A percentile compares a stretch with the other conserved stretches of the same genome.
Conservation (phyloP, 2,797 vertebrate species). For the Petrocephalus sullivani region DNA sequence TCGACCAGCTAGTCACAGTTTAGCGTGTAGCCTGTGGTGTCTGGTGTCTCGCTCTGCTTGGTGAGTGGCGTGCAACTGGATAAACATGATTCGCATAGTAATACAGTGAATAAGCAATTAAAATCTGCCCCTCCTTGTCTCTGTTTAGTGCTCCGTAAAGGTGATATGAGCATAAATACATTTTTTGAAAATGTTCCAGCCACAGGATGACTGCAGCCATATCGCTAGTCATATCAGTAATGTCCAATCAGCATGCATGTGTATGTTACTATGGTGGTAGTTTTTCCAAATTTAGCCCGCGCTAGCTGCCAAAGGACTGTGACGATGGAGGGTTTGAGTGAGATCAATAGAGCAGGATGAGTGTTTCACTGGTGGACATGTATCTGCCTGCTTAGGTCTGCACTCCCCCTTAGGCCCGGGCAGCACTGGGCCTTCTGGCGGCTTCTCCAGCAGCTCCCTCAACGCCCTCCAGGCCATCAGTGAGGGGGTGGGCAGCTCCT, state of each 20-base stretch:
- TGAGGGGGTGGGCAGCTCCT: slow-evolving; percentile 88
- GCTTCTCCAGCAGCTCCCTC: slow-evolving; percentile 92
- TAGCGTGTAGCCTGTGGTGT: neutral
- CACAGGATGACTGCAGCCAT: neutral
- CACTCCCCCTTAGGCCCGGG: slow-evolving; percentile 86
- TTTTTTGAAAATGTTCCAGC: neutral
- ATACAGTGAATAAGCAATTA: neutral
- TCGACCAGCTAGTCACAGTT: neutral
- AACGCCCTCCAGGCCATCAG: slow-evolving; percentile 97
- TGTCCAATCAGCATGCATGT: neutral
- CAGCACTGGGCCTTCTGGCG: slow-evolving; percentile 60
- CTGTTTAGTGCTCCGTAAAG: neutral
- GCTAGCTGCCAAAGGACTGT: neutral
- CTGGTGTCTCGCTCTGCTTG: neutral
- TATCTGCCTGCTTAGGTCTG: slow-evolving; percentile 62
- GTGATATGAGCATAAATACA: neutral
- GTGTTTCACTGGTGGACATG: neutral
- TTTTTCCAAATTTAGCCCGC: neutral
- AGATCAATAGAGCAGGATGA: neutral
- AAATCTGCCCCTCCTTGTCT: neutral
- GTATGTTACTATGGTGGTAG: slow-evolving; percentile 3
- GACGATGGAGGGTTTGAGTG: neutral
- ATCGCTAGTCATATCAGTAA: neutral
- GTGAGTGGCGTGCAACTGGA: neutral
- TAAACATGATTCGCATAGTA: neutral